A percentile compares a stretch with the other conserved stretches of the same genome.
phyloP scores from a whole-genome alignment of 2,888 invertebrate species.

The Polydrusus tereticollis region DNA sequence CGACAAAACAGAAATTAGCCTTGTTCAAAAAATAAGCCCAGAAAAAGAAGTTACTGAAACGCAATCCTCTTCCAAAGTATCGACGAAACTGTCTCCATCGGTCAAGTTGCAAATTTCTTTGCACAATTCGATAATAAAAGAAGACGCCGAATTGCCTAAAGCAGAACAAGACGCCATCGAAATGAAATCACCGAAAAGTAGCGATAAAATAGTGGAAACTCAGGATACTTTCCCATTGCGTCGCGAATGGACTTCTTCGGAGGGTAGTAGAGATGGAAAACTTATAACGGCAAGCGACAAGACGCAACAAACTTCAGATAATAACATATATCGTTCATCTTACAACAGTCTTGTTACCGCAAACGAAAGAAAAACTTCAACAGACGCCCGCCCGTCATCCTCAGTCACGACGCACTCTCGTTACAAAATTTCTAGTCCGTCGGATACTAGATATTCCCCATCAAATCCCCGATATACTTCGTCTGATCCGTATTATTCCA shows the following conservation, averaged over 20 bases:
- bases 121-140: constrained; percentile 40
- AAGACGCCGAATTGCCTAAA: neutral
- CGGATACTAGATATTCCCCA: neutral
- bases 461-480: constrained; percentile 13
- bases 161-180: neutral
- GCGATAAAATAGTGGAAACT: constrained; percentile 45
- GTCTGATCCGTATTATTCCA: constrained; percentile 24
- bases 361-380: neutral
- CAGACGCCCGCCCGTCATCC: neutral
- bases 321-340: constrained; percentile 35
- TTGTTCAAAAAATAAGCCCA: constrained; percentile 38
- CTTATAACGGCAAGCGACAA: constrained; percentile 43
- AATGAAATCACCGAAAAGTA: constrained; percentile 39
- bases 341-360: neutral
- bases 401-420: neutral
- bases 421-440: neutral
- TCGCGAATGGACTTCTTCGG: neutral
- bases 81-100: constrained; percentile 21
- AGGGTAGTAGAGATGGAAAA: constrained; percentile 24
- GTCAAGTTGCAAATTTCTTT: constrained; percentile 41
- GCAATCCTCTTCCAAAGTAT: neutral
- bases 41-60: neutral
- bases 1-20: constrained; percentile 46
- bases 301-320: constrained; percentile 50
- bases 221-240: constrained; percentile 39